phyloP scores from a whole-genome alignment of 2,888 invertebrate genomes.

The Mycalesis mineus region DNA sequence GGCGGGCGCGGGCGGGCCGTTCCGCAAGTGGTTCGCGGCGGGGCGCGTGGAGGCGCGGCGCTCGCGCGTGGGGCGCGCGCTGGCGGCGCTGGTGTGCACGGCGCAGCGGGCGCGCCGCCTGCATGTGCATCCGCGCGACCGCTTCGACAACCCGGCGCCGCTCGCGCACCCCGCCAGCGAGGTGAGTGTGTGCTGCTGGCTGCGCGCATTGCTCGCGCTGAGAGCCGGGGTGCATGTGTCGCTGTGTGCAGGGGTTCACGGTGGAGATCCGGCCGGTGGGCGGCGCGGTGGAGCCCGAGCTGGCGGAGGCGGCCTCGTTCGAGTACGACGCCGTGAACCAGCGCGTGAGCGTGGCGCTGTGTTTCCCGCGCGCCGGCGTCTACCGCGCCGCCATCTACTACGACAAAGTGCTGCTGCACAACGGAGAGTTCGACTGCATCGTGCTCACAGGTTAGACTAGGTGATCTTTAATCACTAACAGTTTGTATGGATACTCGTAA shows the following conservation, averaged over 20 bases:
- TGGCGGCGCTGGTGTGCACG: slow-evolving; percentile 83
- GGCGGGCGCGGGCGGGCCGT: slow-evolving; percentile 91
- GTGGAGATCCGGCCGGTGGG: slow-evolving; percentile 78
- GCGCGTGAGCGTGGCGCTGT: slow-evolving; percentile 85
- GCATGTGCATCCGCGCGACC: slow-evolving; percentile 93
- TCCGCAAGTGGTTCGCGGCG: slow-evolving; percentile 88
- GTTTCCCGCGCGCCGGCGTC: slow-evolving; percentile 88
- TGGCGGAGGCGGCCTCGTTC: slow-evolving; percentile 79
- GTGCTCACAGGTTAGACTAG: slow-evolving; percentile 89
- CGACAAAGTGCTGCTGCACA: slow-evolving; percentile 85
- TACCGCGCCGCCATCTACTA: slow-evolving; percentile 89
- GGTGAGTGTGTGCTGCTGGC: too few species aligned
- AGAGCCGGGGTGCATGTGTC: slow-evolving; percentile 23
- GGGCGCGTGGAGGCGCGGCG: slow-evolving; percentile 82
- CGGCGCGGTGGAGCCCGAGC: slow-evolving; percentile 66
- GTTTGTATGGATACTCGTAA: too few species aligned
- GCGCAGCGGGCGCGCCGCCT: slow-evolving; percentile 85
- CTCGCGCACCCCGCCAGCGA: slow-evolving; percentile 34
- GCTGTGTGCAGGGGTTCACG: slow-evolving; percentile 64
- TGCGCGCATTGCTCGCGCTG: too few species aligned
- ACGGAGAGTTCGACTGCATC: slow-evolving; percentile 94
- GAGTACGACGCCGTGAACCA: slow-evolving; percentile 88
- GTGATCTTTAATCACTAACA: too few species aligned
- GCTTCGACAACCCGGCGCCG: slow-evolving; percentile 85
- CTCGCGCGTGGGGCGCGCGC: slow-evolving; percentile 34